Evolutionary conservation across 2,113 vertebrate genomes (phyloP).

Genomic region (Malurus cyaneus): DNA sequence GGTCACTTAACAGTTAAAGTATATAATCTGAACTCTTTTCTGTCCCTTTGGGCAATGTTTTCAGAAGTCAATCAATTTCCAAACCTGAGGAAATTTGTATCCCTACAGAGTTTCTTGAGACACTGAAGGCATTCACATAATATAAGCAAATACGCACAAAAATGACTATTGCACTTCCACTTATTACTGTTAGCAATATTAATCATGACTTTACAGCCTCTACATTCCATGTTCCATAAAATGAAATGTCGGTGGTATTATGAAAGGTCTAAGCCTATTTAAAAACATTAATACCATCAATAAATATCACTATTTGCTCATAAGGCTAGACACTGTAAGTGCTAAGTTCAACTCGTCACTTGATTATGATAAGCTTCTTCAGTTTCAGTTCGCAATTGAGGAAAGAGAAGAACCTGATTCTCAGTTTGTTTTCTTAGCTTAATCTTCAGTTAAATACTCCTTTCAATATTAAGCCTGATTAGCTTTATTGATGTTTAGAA

Average conservation of each 20-base stretch:
- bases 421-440: slow-evolving; percentile 65
- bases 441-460: slow-evolving; percentile 69
- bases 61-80: slow-evolving; percentile 68
- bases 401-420: slow-evolving; percentile 53
- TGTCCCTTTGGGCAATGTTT: slow-evolving; percentile 41
- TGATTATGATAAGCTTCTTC: slow-evolving; percentile 68
- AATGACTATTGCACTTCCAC: slow-evolving; percentile 33
- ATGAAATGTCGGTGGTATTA: slow-evolving; percentile 44
- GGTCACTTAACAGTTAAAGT: slow-evolving; percentile 63
- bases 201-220: slow-evolving; percentile 57
- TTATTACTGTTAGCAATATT: slow-evolving; percentile 49
- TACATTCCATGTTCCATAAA: slow-evolving; percentile 51
- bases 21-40: slow-evolving; percentile 34
- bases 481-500: slow-evolving; percentile 63
- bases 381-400: slow-evolving; percentile 49
- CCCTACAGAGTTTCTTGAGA: slow-evolving; percentile 31
- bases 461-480: slow-evolving; percentile 61
- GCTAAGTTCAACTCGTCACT: slow-evolving; percentile 58
- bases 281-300: slow-evolving; percentile 67
- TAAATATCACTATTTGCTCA: slow-evolving; percentile 65
- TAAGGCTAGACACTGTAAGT: slow-evolving; percentile 57
- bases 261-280: slow-evolving; percentile 48
- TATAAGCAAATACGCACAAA: slow-evolving; percentile 53
- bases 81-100: slow-evolving; percentile 65
- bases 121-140: slow-evolving; percentile 19